Conservation (phyloP, 2,113 vertebrate species). For the Cyrtonyx montezumae region DNA sequence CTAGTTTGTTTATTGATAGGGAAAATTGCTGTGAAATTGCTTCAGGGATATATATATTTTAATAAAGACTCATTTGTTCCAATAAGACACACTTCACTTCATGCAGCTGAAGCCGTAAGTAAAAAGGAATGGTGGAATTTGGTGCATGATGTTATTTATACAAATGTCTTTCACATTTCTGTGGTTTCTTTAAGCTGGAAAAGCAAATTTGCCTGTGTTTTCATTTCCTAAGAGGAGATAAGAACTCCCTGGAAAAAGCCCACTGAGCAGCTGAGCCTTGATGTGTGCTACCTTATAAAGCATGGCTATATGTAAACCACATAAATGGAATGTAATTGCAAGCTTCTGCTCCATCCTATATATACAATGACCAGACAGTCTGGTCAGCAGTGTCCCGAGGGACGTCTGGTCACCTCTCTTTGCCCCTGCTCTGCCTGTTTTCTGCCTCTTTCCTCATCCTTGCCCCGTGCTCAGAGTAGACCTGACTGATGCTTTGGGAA, state of each 20-base stretch:
- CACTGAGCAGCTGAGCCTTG: slow-evolving; percentile 20
- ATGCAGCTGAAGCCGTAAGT: not conserved
- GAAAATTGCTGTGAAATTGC: slow-evolving; percentile 35
- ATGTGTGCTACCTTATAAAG: slow-evolving; percentile 39
- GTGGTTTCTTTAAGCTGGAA: slow-evolving; percentile 67
- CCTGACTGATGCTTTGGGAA: not conserved
- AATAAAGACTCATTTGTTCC: slow-evolving; percentile 57
- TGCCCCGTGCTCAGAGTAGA: accelerated
- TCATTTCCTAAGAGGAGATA: slow-evolving; percentile 72
- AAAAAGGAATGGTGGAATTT: slow-evolving; percentile 14
- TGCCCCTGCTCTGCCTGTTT: not conserved
- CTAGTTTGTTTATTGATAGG: slow-evolving; percentile 16
- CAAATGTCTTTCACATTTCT: slow-evolving; percentile 66
- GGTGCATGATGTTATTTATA: slow-evolving; percentile 49
- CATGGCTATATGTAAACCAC: slow-evolving; percentile 25
- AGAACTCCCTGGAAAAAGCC: slow-evolving; percentile 61
- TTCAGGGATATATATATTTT: not conserved
- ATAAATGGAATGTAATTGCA: slow-evolving; percentile 54
- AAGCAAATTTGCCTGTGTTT: slow-evolving; percentile 71
- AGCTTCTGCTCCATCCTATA: slow-evolving; percentile 39
- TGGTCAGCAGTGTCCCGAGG: slow-evolving; percentile 15
- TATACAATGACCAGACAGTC: slow-evolving; percentile 52
- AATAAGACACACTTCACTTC: not conserved
- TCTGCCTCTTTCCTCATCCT: not conserved
- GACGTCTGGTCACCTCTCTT: slow-evolving; percentile 19